Evolutionary conservation across 2,797 vertebrate species (phyloP).

Genomic region (Pelochelys cantorii): DNA sequence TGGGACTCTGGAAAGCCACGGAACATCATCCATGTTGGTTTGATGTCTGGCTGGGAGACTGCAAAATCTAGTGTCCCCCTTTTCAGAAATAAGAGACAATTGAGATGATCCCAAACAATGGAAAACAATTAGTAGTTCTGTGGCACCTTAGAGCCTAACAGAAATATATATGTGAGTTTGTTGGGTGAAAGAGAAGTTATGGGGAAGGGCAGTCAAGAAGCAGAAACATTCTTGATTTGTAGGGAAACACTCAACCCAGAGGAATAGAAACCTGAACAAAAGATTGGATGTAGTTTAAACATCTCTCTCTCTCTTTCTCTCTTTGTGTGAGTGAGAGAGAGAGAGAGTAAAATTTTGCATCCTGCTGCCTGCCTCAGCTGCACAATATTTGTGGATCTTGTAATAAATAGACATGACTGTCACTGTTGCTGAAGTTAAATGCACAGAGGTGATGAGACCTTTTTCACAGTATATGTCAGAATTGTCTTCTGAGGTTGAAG

Average conservation of each 20-base stretch:
- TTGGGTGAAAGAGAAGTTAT: background rate
- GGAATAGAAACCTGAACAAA: background rate
- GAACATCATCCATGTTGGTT: background rate
- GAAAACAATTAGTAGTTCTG: no score
- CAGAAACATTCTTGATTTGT: background rate
- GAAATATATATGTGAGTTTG: background rate
- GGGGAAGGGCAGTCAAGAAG: background rate
- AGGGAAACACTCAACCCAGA: background rate
- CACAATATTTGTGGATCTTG: background rate
- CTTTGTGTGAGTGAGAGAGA: no score
- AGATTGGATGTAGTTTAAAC: background rate
- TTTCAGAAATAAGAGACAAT: background rate
- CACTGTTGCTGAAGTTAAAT: background rate
- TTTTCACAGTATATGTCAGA: background rate
- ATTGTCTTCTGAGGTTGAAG: background rate
- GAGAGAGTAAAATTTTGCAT: no score
- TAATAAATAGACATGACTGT: background rate
- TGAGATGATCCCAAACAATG: constrained; percentile 40
- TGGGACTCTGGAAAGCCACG: background rate
- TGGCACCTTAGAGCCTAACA: no score
- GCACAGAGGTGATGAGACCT: no score
- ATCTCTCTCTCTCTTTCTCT: background rate
- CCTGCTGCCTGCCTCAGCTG: no score
- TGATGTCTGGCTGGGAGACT: background rate
- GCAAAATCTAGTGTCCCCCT: constrained; percentile 4